These are phyloP conservation scores for Echeneis naucrates DNA, from an alignment of 2,797 vertebrate species.

Conservation along the genomic window DNA sequence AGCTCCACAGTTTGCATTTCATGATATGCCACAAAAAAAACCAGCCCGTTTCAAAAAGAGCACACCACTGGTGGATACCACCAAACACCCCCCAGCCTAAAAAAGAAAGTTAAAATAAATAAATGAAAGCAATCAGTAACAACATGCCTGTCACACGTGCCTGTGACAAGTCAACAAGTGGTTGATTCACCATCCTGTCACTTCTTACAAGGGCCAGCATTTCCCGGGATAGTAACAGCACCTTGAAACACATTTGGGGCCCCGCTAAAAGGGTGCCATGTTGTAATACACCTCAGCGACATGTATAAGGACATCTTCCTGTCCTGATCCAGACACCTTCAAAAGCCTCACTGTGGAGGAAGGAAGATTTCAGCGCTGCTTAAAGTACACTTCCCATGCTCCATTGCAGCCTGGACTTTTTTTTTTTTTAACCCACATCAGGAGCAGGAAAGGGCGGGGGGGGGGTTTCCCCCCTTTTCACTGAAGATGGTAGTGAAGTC, in stretches of 20 bases:
- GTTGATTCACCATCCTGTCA: conserved; percentile 24
- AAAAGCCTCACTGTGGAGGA: conserved; percentile 47
- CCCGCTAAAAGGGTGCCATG: conserved; percentile 32
- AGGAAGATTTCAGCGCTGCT: conserved; percentile 70
- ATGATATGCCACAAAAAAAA: conserved; percentile 21
- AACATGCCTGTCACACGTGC: conserved; percentile 12
- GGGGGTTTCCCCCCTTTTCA: background rate
- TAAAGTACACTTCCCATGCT: conserved; percentile 67
- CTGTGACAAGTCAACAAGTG: conserved; percentile 32
- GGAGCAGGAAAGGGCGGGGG: too few relatives aligned
- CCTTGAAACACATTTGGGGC: conserved; percentile 37
- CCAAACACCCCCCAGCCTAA: too few relatives aligned
- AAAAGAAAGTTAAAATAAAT: background rate
- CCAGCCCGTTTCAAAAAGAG: conserved; percentile 2
- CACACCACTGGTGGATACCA: background rate
- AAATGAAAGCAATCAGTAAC: conserved; percentile 15
- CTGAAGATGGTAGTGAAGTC: conserved; percentile 5
- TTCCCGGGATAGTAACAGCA: conserved; percentile 41
- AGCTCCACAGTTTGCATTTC: conserved; percentile 15
- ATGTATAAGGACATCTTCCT: conserved; percentile 47
- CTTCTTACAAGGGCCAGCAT: conserved; percentile 23
- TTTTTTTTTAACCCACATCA: conserved; percentile 49
- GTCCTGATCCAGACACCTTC: conserved; percentile 47
- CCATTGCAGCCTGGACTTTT: conserved; percentile 38
- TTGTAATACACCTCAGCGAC: conserved; percentile 54